Evolutionary conservation across 2,888 invertebrate species (phyloP), one percentile per base, ranked within the genome.

Genomic region (Arenicola marina): DNA sequence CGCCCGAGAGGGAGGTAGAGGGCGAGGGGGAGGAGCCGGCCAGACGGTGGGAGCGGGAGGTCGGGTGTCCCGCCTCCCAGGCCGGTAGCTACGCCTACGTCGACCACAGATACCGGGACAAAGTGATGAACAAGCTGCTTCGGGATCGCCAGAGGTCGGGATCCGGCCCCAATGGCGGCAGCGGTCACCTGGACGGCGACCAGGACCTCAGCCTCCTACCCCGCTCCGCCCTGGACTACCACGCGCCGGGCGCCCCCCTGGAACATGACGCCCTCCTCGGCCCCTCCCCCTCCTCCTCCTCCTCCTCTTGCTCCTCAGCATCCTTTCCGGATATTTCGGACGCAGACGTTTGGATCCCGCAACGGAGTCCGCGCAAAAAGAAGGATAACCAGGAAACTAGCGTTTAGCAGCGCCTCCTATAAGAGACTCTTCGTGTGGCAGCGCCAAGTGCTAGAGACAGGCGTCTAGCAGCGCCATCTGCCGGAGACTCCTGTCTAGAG

Each of bases 321-420:
- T n/a, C n/a, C n/a, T n/a, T n/a, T n/a, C n/a, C n/a, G n/a, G n/a
- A n/a, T n/a, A n/a, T n/a, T n/a, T 11, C 15, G 11, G 53, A 53
- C 33, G 48, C 15, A n/a, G 53, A 53, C 33, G 24, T 53, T 32
- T 53, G 53, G 53, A 24, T 53, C 31, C 53, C 24, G 15, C 29
- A 32, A 15, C 31, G 24, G 31, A 24, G 15, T 31, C 7, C 7
- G 33, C 7, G 53, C 31, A 53, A 32, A 32, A 28, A 53, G 33
- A 28, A 32, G 32, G 11, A 31, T 15, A 53, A 32, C 15, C 29
- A 53, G 33, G 53, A 53, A 24, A 53, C 53, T 11, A 53, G 53
- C 32, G 53, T 53, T n/a, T n/a, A n/a, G n/a, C n/a, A n/a, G n/a
- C n/a, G n/a, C n/a, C n/a, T n/a, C n/a, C n/a, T n/a, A n/a, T n/a